Conservation (phyloP, 30 jellyfish, hydroid and myxozoan species). For the Clytia hemisphaerica region DNA sequence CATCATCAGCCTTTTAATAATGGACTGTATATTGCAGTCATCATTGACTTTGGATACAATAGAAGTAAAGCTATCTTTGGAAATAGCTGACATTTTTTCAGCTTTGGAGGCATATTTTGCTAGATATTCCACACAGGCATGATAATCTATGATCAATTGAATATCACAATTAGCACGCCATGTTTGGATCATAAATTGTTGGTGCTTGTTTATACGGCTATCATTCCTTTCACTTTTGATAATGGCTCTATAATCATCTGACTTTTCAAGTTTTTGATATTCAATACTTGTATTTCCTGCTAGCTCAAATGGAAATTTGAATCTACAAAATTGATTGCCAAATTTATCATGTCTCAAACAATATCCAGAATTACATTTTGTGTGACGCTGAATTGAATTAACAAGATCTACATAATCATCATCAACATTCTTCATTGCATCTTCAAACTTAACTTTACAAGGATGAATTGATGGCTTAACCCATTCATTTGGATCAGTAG, state of each 20-base stretch:
- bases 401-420: conserved; percentile 26
- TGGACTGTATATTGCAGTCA: conserved; percentile 4
- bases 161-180: conserved; percentile 51
- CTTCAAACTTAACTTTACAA: conserved; percentile 14
- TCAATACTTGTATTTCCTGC: conserved; percentile 13
- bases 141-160: conserved; percentile 17
- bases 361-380: conserved; percentile 33
- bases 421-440: conserved; percentile 1
- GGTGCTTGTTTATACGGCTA: conserved; percentile 32
- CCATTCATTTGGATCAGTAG: conserved; percentile 22
- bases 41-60: conserved; percentile 14
- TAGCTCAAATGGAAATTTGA: conserved; percentile 15
- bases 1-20: conserved; percentile 23
- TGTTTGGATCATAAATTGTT: conserved; percentile 28
- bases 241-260: conserved; percentile 17
- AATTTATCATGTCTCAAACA: conserved; percentile 20
- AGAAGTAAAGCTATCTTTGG: conserved; percentile 24
- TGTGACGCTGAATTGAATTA: conserved; percentile 28
- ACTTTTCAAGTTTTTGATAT: conserved; percentile 14
- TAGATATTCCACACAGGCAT: conserved; percentile 39
- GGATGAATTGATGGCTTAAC: conserved; percentile 30
- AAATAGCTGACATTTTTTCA: conserved; percentile 28
- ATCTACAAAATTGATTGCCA: conserved; percentile 22
- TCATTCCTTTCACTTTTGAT: conserved; percentile 32
- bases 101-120: conserved; percentile 39